A percentile compares a stretch with the other conserved stretches of the same genome.
These are phyloP conservation scores for Hipparchia sbordonii DNA, from an alignment of 2,888 invertebrate species.

Conservation along the genomic window DNA sequence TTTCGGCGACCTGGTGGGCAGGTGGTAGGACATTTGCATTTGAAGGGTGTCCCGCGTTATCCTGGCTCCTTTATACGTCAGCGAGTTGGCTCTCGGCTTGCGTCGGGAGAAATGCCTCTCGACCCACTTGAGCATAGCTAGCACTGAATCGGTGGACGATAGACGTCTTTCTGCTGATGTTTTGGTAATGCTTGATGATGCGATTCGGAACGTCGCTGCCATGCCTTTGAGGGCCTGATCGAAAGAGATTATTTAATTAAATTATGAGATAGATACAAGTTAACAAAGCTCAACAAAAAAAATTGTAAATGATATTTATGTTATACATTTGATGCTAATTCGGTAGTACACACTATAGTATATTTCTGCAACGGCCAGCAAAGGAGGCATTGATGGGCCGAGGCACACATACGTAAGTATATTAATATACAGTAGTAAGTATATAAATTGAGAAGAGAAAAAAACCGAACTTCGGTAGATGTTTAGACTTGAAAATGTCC, in stretches of 20 bases:
- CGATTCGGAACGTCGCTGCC: slow-evolving; percentile 95
- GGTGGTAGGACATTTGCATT: slow-evolving; percentile 89
- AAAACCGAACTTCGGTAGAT: no score
- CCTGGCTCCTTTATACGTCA: slow-evolving; percentile 84
- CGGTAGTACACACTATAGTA: no score
- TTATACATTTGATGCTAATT: no score
- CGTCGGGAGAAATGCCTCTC: slow-evolving; percentile 91
- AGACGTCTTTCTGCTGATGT: slow-evolving; percentile 94
- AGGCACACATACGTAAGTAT: no score
- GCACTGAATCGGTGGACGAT: slow-evolving; percentile 94
- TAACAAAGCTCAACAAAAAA: not conserved
- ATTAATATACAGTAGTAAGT: no score
- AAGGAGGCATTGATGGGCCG: no score
- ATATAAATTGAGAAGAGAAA: no score
- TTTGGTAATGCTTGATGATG: slow-evolving; percentile 91
- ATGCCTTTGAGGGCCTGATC: slow-evolving; percentile 93
- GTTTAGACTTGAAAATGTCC: slow-evolving; percentile 35
- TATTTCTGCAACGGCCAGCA: no score
- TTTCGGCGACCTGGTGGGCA: slow-evolving; percentile 62
- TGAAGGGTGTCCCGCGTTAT: slow-evolving; percentile 87
- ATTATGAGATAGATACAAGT: not conserved
- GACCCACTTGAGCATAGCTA: slow-evolving; percentile 95
- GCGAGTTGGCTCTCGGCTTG: slow-evolving; percentile 88
- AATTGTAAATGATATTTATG: no score
- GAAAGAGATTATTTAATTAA: not conserved